phyloP scores from a whole-genome alignment of 1,140 invertebrate genomes.

The Drosophila hydei region DNA sequence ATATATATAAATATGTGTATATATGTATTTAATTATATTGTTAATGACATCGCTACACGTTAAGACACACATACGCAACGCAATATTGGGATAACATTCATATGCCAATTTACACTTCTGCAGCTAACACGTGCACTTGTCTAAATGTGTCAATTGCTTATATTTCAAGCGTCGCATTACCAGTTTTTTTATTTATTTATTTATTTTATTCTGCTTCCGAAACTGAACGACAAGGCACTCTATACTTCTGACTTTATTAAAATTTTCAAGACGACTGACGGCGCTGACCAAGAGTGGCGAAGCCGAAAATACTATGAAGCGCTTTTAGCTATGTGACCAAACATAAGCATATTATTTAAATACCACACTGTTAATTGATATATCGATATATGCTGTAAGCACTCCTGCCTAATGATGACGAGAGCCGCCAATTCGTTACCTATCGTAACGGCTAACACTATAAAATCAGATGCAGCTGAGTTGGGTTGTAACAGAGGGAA shows the following conservation, averaged over 20 bases:
- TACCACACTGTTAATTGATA: background rate
- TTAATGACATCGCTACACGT: conserved; percentile 36
- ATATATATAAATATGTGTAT: conserved; percentile 6
- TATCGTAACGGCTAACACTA: background rate
- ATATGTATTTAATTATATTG: conserved; percentile 13
- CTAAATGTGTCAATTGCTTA: conserved; percentile 23
- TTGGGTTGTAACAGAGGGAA: background rate
- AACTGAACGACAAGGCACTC: conserved; percentile 5
- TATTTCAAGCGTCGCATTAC: conserved; percentile 30
- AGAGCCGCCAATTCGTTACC: background rate
- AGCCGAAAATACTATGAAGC: conserved; percentile 11
- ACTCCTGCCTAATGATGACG: background rate
- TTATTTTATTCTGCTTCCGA: conserved; percentile 41
- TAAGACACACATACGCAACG: conserved; percentile 15
- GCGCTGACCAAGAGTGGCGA: conserved; percentile 7
- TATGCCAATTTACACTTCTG: conserved; percentile 23
- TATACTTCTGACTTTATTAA: conserved; percentile 28
- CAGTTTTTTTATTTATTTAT: conserved; percentile 45
- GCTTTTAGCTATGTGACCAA: conserved; percentile 7
- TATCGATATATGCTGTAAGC: background rate
- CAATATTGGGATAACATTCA: conserved; percentile 21
- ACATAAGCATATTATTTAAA: background rate
- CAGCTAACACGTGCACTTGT: conserved; percentile 30
- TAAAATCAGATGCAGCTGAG: background rate
- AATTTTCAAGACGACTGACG: conserved; percentile 49